Percentiles rank a stretch among this genome's conserved stretches.
phyloP scores from a whole-genome alignment of 2,888 invertebrate species.

The Galerucella nymphaeae region DNA sequence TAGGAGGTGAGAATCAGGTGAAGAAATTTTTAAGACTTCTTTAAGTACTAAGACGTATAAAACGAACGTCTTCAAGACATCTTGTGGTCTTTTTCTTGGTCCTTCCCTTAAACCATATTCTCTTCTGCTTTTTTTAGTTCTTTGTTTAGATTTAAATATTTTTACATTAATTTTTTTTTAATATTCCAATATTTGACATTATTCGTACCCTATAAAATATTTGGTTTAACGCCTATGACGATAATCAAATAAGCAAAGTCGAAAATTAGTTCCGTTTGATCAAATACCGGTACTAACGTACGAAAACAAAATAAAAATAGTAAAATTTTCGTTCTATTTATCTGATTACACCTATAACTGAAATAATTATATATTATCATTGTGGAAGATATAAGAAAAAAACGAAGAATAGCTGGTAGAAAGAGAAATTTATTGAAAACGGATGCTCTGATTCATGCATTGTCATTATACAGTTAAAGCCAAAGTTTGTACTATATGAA shows the following conservation, averaged over 20 bases:
- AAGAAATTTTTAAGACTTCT: too few species aligned
- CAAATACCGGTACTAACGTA: background rate
- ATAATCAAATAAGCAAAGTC: constrained; percentile 1
- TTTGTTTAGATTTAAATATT: too few species aligned
- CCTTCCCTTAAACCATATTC: too few species aligned
- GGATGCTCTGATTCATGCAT: constrained; percentile 13
- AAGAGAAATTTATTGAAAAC: constrained; percentile 18
- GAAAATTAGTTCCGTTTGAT: constrained; percentile 17
- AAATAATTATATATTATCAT: constrained; percentile 21
- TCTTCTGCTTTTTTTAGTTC: too few species aligned
- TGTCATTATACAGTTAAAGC: constrained; percentile 1
- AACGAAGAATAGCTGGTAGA: constrained; percentile 9
- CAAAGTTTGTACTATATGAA: background rate
- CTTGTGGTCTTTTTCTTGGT: too few species aligned
- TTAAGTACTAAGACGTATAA: too few species aligned
- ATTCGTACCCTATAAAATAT: background rate
- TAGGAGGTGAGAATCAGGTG: too few species aligned
- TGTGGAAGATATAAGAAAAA: background rate
- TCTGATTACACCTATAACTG: constrained; percentile 17
- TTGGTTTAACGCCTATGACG: background rate
- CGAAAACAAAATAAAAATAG: constrained; percentile 6
- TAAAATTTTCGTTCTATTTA: constrained; percentile 23
- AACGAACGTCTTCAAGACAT: too few species aligned
- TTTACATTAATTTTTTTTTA: too few species aligned
- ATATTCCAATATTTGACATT: too few species aligned